These are phyloP conservation scores for Doryteuthis pealeii DNA, from an alignment of 1,140 invertebrate species.

Conservation along the genomic window DNA sequence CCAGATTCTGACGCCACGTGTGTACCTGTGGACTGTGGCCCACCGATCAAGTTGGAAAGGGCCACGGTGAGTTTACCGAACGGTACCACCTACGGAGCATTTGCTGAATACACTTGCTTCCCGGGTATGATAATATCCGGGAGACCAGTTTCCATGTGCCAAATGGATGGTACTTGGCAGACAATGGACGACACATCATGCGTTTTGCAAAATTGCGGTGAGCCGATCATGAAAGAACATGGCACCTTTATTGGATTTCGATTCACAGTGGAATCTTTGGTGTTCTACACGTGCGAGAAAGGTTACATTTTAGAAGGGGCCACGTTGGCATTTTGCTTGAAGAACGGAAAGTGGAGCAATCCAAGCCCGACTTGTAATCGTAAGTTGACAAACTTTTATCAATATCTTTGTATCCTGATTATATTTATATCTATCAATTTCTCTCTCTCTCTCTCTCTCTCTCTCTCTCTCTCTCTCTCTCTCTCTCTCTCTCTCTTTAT, in stretches of 20 bases:
- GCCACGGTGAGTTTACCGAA: slow-evolving; percentile 68
- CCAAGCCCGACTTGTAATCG: slow-evolving; percentile 81
- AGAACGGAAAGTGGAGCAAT: slow-evolving; percentile 84
- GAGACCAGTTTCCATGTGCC: slow-evolving; percentile 27
- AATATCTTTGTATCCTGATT: not conserved
- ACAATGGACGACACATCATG: slow-evolving; percentile 11
- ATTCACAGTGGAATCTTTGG: not conserved
- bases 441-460: slow-evolving; percentile 10
- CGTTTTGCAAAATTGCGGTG: slow-evolving; percentile 15
- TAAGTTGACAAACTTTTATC: slow-evolving; percentile 61
- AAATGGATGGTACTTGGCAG: slow-evolving; percentile 33
- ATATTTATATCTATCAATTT: too few species aligned
- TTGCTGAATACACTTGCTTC: slow-evolving; percentile 38
- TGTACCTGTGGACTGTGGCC: slow-evolving; percentile 76
- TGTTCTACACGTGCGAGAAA: slow-evolving; percentile 19
- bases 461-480: not conserved
- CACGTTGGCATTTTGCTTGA: slow-evolving; percentile 55
- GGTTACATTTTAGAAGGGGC: slow-evolving; percentile 12
- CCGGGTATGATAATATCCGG: slow-evolving; percentile 34
- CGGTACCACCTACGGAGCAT: slow-evolving; percentile 70
- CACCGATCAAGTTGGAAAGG: slow-evolving; percentile 75
- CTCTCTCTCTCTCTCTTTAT: too few species aligned
- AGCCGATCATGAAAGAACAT: slow-evolving; percentile 5
- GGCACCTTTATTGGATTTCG: not conserved
- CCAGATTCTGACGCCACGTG: slow-evolving; percentile 62